Evolutionary conservation across 2,797 vertebrate species (phyloP).

Genomic region (Adrianichthys oophorus): DNA sequence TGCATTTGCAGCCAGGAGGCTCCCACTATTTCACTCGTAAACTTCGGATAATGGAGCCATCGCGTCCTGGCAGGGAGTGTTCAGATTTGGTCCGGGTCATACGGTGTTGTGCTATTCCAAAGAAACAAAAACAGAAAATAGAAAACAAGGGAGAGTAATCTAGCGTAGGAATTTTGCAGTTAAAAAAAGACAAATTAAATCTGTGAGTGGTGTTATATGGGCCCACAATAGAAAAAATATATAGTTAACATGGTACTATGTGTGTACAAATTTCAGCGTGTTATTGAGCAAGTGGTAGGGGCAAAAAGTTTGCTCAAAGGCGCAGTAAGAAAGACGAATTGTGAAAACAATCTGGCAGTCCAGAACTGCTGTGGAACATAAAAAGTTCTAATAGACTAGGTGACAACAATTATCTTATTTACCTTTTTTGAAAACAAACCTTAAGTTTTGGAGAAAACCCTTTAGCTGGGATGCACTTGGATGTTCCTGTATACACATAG

Average conservation of each 20-base stretch:
- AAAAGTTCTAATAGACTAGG: too few species aligned
- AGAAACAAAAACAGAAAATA: slow-evolving; percentile 20
- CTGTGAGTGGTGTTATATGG: too few species aligned
- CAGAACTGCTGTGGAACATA: too few species aligned
- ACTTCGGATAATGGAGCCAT: slow-evolving; percentile 28
- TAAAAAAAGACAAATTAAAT: too few species aligned
- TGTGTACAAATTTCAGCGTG: too few species aligned
- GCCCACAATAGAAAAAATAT: too few species aligned
- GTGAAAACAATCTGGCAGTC: too few species aligned
- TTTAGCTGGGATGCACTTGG: neutral
- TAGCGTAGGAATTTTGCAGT: slow-evolving; percentile 3
- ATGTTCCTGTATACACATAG: too few species aligned
- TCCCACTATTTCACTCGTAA: slow-evolving; percentile 25
- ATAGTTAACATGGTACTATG: too few species aligned
- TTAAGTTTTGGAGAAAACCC: slow-evolving; percentile 10
- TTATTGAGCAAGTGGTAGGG: too few species aligned
- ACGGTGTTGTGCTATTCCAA: slow-evolving; percentile 35
- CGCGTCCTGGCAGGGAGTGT: slow-evolving; percentile 28
- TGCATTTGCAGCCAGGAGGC: neutral
- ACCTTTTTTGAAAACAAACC: neutral
- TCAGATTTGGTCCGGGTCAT: slow-evolving; percentile 38
- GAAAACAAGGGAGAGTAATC: slow-evolving; percentile 28
- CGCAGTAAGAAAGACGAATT: too few species aligned
- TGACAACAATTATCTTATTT: neutral
- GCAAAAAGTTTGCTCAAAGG: too few species aligned